Conservation (phyloP, 2,797 vertebrate species). For the Botia almorhae region DNA sequence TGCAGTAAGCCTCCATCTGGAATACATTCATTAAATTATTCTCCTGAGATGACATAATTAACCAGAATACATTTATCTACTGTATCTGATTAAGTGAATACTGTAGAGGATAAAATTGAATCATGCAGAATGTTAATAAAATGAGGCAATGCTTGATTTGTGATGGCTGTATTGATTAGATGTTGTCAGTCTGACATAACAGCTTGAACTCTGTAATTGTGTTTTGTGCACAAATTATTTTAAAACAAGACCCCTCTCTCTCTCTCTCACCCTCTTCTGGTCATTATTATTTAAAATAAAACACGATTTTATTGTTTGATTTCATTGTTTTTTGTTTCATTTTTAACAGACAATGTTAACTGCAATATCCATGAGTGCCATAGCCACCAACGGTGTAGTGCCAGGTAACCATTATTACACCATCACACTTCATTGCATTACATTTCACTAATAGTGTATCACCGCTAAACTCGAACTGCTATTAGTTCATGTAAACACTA, state of each 20-base stretch:
- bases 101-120: neutral
- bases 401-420: conserved; percentile 81
- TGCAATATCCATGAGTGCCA: conserved; percentile 99
- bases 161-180: neutral
- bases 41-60: neutral
- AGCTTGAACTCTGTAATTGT: no score
- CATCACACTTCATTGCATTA: neutral
- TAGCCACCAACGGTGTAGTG: conserved; percentile 97
- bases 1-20: neutral
- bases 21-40: neutral
- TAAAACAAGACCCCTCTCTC: neutral
- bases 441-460: neutral
- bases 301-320: neutral
- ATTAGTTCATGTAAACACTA: neutral
- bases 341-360: conserved; percentile 92
- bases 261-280: neutral
- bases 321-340: conserved; percentile 41
- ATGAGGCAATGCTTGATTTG: neutral
- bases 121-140: neutral
- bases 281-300: neutral
- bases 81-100: no score
- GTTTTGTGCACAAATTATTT: no score
- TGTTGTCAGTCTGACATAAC: no score
- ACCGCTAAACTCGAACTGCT: neutral
- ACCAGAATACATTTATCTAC: neutral